Conservation (phyloP, 2,888 invertebrate genomes). For the Dione juno region DNA sequence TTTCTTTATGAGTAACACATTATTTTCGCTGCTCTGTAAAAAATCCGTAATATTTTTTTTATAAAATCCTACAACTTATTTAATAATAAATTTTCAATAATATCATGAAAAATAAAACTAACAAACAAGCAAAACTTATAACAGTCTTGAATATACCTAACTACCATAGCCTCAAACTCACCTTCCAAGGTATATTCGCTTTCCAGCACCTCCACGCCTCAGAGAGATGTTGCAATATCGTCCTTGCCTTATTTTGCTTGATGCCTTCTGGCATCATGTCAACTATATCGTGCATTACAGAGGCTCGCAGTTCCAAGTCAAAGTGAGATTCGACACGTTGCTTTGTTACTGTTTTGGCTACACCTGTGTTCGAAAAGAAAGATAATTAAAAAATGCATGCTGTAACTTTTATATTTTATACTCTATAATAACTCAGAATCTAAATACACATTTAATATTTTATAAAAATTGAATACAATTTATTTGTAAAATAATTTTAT, state of each 20-base stretch:
- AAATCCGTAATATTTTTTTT: no score
- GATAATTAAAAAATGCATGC: not conserved
- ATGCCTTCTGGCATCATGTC: conserved; percentile 99
- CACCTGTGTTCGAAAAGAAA: conserved; percentile 77
- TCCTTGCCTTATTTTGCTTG: conserved; percentile 99
- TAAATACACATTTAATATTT: no score
- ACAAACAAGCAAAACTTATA: not conserved
- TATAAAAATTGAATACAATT: no score
- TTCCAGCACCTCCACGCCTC: conserved; percentile 99
- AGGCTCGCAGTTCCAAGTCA: conserved; percentile 98
- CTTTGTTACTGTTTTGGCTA: conserved; percentile 99
- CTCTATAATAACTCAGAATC: no score
- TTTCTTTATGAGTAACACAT: no score
- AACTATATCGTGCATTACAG: conserved; percentile 98
- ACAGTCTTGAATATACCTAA: conserved; percentile 4
- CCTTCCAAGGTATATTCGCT: conserved; percentile 99
- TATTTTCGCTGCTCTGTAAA: no score
- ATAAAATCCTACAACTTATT: no score
- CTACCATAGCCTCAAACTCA: conserved; percentile 55
- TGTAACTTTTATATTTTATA: no score
- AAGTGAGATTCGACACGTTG: conserved; percentile 99
- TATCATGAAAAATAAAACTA: no score
- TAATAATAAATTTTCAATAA: no score
- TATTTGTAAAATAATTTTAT: no score
- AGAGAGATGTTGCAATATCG: conserved; percentile 98